These are phyloP conservation scores for Ciconia nigra DNA, from an alignment of 2,797 vertebrate genomes.

Conservation along the genomic window DNA sequence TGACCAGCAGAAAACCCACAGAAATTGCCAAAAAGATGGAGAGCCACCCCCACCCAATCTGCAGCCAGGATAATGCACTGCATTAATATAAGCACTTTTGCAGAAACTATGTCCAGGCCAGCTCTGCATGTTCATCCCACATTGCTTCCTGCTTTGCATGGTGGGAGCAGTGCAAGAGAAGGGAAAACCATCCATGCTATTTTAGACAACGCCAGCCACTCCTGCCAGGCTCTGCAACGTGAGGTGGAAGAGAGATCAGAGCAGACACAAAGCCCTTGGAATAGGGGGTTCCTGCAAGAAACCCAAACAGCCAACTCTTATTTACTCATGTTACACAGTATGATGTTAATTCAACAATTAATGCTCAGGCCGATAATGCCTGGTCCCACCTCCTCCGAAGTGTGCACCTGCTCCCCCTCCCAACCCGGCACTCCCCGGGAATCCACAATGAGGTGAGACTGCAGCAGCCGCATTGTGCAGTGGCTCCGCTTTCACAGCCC, in stretches of 20 bases:
- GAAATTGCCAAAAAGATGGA: background rate
- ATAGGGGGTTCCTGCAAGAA: background rate
- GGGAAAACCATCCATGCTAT: background rate
- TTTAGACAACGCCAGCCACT: background rate
- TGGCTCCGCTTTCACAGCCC: background rate
- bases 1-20: background rate
- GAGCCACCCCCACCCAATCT: background rate
- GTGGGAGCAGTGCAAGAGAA: background rate
- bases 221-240: background rate
- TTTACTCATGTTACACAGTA: background rate
- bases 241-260: background rate
- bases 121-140: background rate
- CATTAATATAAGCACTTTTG: background rate
- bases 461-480: background rate
- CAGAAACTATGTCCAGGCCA: background rate
- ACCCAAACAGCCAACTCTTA: background rate
- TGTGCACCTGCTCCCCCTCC: conserved; percentile 47
- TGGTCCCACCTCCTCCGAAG: background rate
- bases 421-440: background rate
- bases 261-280: background rate
- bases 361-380: background rate
- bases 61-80: background rate
- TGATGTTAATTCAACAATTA: conserved; percentile 31
- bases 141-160: background rate
- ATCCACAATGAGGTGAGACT: background rate